A percentile compares a stretch with the other conserved stretches of the same genome.
These are phyloP conservation scores for Leptinotarsa texana DNA, from an alignment of 1,140 invertebrate genomes.

Conservation along the genomic window DNA sequence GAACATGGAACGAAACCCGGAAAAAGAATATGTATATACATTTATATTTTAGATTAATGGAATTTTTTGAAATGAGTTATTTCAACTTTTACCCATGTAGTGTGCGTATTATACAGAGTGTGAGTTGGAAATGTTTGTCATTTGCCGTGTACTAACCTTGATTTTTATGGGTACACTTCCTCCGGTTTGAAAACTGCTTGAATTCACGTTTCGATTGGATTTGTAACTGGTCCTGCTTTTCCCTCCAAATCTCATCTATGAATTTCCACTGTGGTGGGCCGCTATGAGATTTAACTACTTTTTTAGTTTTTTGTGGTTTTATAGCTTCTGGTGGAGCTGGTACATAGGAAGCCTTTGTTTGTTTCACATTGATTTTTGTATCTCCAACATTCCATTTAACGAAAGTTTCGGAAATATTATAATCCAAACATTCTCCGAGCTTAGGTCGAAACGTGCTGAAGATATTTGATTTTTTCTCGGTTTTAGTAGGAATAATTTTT, in stretches of 20 bases:
- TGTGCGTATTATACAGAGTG: no score
- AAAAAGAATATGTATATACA: no score
- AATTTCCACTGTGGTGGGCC: slow-evolving; percentile 42
- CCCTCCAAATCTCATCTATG: slow-evolving; percentile 43
- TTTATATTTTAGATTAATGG: no score
- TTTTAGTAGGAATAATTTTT: slow-evolving; percentile 34
- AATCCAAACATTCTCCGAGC: slow-evolving; percentile 37
- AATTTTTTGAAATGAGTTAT: no score
- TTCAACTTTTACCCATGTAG: no score
- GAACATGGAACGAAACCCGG: no score
- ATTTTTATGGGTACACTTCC: not conserved
- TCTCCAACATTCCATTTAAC: slow-evolving; percentile 40
- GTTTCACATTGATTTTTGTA: slow-evolving; percentile 41
- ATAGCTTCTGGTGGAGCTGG: slow-evolving; percentile 34
- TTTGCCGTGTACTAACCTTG: no score
- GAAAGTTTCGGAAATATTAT: slow-evolving; percentile 48
- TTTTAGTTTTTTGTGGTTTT: slow-evolving; percentile 30
- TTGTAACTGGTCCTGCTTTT: slow-evolving; percentile 32
- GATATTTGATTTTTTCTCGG: slow-evolving; percentile 29
- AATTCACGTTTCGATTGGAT: slow-evolving; percentile 29
- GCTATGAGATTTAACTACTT: slow-evolving; percentile 33
- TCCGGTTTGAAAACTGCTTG: slow-evolving; percentile 23
- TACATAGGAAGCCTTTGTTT: slow-evolving; percentile 44
- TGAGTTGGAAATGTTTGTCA: no score
- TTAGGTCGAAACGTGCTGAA: slow-evolving; percentile 37